Percentiles rank a stretch among this genome's conserved stretches.
Conservation (phyloP, 2,888 invertebrate species). For the Heteropelma amictum region DNA sequence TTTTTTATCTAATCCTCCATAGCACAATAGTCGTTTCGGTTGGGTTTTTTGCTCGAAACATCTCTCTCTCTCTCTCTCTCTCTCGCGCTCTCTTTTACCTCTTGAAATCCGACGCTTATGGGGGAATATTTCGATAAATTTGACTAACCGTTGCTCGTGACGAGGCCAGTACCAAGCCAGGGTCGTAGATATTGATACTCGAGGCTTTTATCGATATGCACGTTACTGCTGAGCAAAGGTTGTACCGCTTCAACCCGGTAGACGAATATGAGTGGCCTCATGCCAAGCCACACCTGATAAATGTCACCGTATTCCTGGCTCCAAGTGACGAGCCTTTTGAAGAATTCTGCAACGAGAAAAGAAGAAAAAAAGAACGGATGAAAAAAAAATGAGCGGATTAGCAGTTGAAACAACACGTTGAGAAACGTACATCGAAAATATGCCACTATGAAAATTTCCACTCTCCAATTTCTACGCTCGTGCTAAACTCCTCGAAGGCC, state of each 20-base stretch:
- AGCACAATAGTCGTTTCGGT: no score
- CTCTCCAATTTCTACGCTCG: conserved; percentile 1
- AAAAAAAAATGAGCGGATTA: background rate
- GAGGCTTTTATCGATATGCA: conserved; percentile 75
- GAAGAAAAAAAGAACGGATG: background rate
- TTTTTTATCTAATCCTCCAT: no score
- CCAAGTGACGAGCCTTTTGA: conserved; percentile 69
- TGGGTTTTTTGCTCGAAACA: no score
- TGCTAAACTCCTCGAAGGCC: background rate
- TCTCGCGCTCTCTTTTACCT: background rate
- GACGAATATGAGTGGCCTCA: conserved; percentile 74
- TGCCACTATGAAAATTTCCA: background rate
- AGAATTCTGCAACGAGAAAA: conserved; percentile 70
- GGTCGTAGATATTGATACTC: conserved; percentile 73
- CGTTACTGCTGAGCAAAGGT: conserved; percentile 72
- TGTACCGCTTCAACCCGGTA: conserved; percentile 72
- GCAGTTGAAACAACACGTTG: background rate
- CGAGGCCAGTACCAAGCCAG: conserved; percentile 75
- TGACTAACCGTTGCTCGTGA: conserved; percentile 72
- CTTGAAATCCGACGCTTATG: background rate
- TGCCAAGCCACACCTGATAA: conserved; percentile 74
- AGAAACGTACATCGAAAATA: background rate
- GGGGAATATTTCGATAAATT: background rate
- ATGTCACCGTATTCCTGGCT: conserved; percentile 70
- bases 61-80: no score